Conservation (phyloP, 2,797 vertebrate species). For the Aselliscus stoliczkanus region DNA sequence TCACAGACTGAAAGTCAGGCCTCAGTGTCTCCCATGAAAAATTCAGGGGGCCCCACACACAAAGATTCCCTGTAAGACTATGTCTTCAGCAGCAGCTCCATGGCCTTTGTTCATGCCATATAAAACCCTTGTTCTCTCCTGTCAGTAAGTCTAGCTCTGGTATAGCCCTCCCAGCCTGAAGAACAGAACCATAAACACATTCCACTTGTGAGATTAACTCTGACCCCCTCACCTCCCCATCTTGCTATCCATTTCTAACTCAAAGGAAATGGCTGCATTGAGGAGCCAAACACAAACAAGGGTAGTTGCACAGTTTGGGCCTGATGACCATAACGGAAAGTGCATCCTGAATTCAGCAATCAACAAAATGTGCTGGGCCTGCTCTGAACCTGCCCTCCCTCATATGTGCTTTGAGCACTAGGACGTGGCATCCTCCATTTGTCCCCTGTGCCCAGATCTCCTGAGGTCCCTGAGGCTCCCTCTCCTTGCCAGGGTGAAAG, state of each 20-base stretch:
- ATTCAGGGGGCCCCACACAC: background rate
- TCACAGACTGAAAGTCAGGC: background rate
- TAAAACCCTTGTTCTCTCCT: background rate
- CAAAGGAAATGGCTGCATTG: background rate
- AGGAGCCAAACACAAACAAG: background rate
- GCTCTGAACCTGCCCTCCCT: background rate
- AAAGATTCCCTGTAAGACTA: background rate
- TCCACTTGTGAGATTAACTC: background rate
- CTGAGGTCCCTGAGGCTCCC: fast-evolving
- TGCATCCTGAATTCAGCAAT: background rate
- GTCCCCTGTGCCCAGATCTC: background rate
- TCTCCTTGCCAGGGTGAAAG: background rate
- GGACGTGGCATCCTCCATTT: background rate
- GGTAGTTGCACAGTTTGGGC: background rate
- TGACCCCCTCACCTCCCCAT: too few relatives aligned
- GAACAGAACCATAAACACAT: background rate
- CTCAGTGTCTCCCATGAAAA: background rate
- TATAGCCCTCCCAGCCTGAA: background rate
- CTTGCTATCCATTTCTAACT: background rate
- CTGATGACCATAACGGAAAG: background rate
- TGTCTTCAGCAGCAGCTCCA: background rate
- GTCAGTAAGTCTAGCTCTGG: background rate
- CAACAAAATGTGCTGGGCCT: background rate
- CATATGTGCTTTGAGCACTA: background rate
- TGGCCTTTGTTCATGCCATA: background rate